phyloP scores from a whole-genome alignment of 2,113 vertebrate genomes.

The Podocnemis expansa region DNA sequence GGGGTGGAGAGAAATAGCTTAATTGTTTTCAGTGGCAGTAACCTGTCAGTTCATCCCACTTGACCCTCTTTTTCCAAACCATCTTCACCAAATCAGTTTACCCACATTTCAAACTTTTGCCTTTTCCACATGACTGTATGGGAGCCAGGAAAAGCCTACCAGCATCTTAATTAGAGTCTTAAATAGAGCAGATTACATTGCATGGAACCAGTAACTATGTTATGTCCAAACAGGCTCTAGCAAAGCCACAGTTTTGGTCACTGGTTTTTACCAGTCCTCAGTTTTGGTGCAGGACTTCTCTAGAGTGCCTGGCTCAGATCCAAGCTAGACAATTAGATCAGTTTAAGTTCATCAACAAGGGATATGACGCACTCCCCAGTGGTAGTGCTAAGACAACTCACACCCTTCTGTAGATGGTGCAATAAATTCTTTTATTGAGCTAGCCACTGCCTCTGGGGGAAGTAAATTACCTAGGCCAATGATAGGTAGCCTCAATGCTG shows the following conservation, averaged over 20 bases:
- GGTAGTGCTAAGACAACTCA: not conserved
- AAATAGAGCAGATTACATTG: not conserved
- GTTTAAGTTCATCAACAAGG: not conserved
- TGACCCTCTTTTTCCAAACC: not conserved
- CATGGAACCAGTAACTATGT: not conserved
- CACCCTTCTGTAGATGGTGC: not conserved
- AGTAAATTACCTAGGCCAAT: not conserved
- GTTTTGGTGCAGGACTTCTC: not conserved
- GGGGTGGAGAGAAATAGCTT: not conserved
- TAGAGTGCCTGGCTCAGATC: not conserved
- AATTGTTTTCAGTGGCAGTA: not conserved
- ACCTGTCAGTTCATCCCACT: not conserved
- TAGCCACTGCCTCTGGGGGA: not conserved
- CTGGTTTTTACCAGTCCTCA: not conserved
- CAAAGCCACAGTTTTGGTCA: not conserved
- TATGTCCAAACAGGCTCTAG: not conserved
- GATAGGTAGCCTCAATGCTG: not conserved
- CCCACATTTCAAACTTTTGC: not conserved
- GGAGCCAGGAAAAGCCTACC: not conserved
- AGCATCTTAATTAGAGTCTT: not conserved
- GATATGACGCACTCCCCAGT: not conserved
- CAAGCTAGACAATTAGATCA: not conserved
- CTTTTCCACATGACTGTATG: not conserved
- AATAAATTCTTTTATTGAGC: not conserved
- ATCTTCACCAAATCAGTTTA: not conserved